A percentile compares a stretch with the other conserved stretches of the same genome.
Conservation (phyloP, 2,888 invertebrate genomes). For the Luffia ferchaultella region DNA sequence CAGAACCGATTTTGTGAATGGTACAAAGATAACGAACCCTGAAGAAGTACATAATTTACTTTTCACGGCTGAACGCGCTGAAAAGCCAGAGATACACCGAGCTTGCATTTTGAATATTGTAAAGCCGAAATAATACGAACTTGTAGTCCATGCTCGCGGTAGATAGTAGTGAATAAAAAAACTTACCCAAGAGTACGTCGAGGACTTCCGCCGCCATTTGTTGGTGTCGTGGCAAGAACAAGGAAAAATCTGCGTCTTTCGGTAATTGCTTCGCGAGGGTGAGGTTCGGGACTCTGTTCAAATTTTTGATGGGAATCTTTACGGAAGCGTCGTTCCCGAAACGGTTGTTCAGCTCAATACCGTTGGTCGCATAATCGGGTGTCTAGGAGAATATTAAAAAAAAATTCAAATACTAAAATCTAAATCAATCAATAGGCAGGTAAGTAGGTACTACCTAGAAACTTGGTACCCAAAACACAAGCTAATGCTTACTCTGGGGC, state of each 20-base stretch:
- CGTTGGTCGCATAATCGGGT: constrained; percentile 57
- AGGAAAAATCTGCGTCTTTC: constrained; percentile 72
- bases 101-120: too few relatives aligned
- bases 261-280: constrained; percentile 63
- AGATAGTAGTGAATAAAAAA: not conserved
- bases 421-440: not conserved
- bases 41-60: too few relatives aligned
- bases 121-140: too few relatives aligned
- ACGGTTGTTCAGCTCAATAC: constrained; percentile 66
- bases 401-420: not conserved
- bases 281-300: constrained; percentile 64
- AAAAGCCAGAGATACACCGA: too few relatives aligned
- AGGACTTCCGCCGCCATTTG: constrained; percentile 75
- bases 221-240: constrained; percentile 77
- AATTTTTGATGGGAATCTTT: constrained; percentile 59
- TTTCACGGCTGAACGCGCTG: too few relatives aligned
- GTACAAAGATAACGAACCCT: too few relatives aligned
- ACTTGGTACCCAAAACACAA: too few relatives aligned
- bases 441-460: too few relatives aligned
- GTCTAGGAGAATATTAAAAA: constrained; percentile 8
- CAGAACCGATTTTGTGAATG: too few relatives aligned
- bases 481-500: too few relatives aligned
- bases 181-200: constrained; percentile 71
- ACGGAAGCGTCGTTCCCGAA: constrained; percentile 63
- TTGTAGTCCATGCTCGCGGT: too few relatives aligned